Conservation (phyloP, 1,140 invertebrate genomes). For the Lycorma delicatula region DNA sequence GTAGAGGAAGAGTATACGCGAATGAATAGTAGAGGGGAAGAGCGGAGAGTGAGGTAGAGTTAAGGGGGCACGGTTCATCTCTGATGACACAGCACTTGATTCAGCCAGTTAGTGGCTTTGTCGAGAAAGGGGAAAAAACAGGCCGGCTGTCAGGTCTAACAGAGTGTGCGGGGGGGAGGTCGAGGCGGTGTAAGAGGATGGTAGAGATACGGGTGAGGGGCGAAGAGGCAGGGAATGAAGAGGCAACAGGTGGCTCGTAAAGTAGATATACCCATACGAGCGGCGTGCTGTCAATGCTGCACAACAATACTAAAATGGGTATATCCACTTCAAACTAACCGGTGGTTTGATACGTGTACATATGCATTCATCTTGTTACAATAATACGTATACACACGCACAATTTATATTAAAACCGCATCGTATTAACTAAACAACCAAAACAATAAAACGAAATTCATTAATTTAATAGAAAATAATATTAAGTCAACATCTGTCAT, state of each 20-base stretch:
- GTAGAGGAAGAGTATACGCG: not conserved
- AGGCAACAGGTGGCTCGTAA: not conserved
- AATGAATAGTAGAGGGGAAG: not conserved
- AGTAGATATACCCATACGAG: slow-evolving; percentile 2
- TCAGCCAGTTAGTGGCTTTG: not conserved
- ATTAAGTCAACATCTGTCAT: no score
- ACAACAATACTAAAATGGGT: not conserved
- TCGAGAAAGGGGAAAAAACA: not conserved
- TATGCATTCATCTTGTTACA: no score
- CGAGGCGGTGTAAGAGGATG: no score
- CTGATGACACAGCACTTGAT: not conserved
- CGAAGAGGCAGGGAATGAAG: no score
- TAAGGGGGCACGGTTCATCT: not conserved
- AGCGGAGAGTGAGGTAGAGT: not conserved
- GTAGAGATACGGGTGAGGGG: no score
- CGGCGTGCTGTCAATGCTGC: not conserved
- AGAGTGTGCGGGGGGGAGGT: no score
- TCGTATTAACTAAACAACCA: no score
- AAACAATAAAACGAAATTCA: no score
- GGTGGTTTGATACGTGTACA: no score
- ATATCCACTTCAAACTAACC: not conserved
- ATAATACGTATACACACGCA: no score
- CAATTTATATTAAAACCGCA: no score
- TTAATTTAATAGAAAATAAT: no score
- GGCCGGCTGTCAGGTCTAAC: not conserved